Evolutionary conservation across 2,113 vertebrate species (phyloP), one percentile per base, ranked within the genome.

Genomic region (Zosterops hypoxanthus): DNA sequence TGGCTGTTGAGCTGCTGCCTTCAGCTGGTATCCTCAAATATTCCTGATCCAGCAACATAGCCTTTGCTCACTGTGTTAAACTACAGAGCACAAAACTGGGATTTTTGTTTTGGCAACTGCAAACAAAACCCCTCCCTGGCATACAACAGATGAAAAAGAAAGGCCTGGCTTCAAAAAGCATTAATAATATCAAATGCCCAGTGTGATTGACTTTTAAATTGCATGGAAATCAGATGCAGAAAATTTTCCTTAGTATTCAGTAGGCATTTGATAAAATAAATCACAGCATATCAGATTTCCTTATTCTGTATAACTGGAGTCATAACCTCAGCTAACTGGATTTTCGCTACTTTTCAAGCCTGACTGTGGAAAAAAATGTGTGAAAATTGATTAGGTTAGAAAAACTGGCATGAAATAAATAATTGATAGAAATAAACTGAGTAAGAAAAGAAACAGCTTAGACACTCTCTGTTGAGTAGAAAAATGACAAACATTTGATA

Each of bases 341-440:
- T 92, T 69, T 84, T 71, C 4, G 1, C 49, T 95, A 15, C 31
- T 76, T 86, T 92, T 79, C 44, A 90, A 87, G 93, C 50, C 42
- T 89, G 50, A 70, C 29, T 53, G 49, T 78, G 77, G 72, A n/a
- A 81, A 86, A 89, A 94, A 85, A 82, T 5, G 44, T 80, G 56
- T 72, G 79, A 80, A 83, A 79, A 82, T 65, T 88, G 56, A 95
- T 84, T 88, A 95, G 18, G 4, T 60, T 82, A 86, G 36, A 94
- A 93, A 75, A 91, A 46, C 26, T 56, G 78, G 68, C 73, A 84
- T 90, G 52, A 94, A 96, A 95, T 88, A 90, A 91, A 91, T 94
- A 92, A 94, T 81, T 52, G 60, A 71, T 39, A 72, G 61, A 92
- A 88, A 75, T 71, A 95, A 84, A 92, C n/a, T 49, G 60, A 73